These are phyloP conservation scores for Tiliacea citrago DNA, from an alignment of 2,888 invertebrate species.

Conservation along the genomic window DNA sequence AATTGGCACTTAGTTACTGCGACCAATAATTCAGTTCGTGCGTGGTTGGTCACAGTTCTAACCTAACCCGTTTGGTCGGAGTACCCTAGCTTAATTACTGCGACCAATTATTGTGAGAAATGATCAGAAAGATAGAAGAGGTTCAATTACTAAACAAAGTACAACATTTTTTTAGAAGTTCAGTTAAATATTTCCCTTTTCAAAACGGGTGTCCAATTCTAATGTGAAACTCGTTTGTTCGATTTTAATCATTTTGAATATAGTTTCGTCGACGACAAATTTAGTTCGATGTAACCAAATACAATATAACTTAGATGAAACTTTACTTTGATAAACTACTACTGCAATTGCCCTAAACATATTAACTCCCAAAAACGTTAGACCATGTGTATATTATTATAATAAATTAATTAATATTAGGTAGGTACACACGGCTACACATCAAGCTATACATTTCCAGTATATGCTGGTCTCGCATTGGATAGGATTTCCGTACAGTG, in stretches of 20 bases:
- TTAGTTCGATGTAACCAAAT: neutral
- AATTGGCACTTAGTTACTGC: too few species aligned
- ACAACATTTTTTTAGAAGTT: neutral
- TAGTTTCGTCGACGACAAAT: too few species aligned
- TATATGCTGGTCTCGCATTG: too few species aligned
- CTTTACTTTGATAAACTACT: neutral
- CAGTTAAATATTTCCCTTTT: neutral
- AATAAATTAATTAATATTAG: conserved; percentile 18
- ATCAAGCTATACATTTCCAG: too few species aligned
- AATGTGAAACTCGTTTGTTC: neutral
- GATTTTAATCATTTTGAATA: neutral
- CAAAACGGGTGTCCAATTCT: neutral
- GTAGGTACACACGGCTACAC: too few species aligned
- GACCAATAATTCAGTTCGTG: too few species aligned
- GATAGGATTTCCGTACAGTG: too few species aligned
- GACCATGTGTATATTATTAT: neutral
- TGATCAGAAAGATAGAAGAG: too few species aligned
- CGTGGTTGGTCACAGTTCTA: too few species aligned
- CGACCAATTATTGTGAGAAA: too few species aligned
- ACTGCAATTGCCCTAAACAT: neutral
- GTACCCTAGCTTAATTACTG: neutral
- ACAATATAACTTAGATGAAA: neutral
- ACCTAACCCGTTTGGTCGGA: too few species aligned
- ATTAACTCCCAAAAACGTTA: neutral
- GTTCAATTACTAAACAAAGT: neutral